Evolutionary conservation across 2,888 invertebrate species (phyloP), one percentile per base, ranked within the genome.

Genomic region (Cremastinae sp.): DNA sequence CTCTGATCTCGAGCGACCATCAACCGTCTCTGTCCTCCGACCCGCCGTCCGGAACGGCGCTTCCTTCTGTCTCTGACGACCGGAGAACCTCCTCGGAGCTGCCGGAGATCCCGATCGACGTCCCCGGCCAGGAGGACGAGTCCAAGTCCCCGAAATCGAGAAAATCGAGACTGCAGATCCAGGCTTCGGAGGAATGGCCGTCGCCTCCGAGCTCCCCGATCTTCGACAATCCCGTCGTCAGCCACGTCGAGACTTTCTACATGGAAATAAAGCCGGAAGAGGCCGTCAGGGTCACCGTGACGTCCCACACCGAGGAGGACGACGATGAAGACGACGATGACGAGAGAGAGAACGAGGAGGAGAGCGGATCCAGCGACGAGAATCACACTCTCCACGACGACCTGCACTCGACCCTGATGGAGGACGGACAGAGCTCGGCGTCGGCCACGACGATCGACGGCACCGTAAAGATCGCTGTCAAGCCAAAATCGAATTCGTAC

Each of bases 21-120:
- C 96, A 96, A 88, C 95, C 95, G 10, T 96, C 96, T 86, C 91
- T 96, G 22, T 96, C 96, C 82, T 96, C 96, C 0, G 96, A 96
- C 88, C 95, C 96, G 0, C 94, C 95, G 0, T 90, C 90, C 9
- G 89, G 87, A 1, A 86, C 89, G 0, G 88, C 88, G 0, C 79
- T 89, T 22, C 87, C 88, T 0, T 90, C 89, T 0, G 94, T 95
- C 83, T 96, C 96, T 0, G 96, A 96, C 84, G 96, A 96, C 89
- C 91, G 96, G 78, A 91, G 96, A 81, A 96, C 96, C 0, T 96
- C 96, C 0, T 95, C 96, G 0, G 96, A 96, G 90, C 94, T 96
- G 93, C 96, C 96, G 0, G 96, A 96, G 82, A 94, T 96, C 81
- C 96, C 95, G 0, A 95, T 96, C 78, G 96, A 96, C 86, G 92